Evolutionary conservation across 1,140 invertebrate species (phyloP), one percentile per base, ranked within the genome.

Genomic region (Thalassaphorura encarpata): DNA sequence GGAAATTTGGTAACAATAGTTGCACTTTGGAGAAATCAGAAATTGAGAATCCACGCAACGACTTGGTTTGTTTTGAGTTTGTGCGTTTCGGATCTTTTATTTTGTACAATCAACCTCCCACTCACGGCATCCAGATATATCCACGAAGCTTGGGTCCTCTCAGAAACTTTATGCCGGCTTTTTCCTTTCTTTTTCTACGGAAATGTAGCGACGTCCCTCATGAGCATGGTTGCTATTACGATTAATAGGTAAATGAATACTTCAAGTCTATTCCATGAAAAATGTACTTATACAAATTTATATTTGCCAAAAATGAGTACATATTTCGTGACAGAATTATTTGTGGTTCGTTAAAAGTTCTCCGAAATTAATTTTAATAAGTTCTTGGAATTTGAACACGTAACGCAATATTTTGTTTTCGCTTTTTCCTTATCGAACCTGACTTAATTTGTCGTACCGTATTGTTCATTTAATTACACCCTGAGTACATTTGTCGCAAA

Each of bases 181-280:
- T 92, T 91, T 71, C 87, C 88, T 0, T 82, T 91, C 58, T 82
- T 91, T 63, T 89, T 90, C 71, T 91, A 91, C 69, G 87, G 86
- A 51, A 91, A 91, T 68, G 86, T 91, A 15, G 87, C 85, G 1
- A 83, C 87, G 15, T 90, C 86, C 0, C 72, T 92, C 24, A 76
- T 91, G 41, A 89, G 85, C 66, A 91, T 92, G 83, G 87, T 89
- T 28, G 85, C 84, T 55, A 91, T 92, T 62, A 89, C 89, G 18
- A 75, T 91, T 47, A 91, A 91, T 72, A 82, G 88, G 85, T 90
- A 72, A 69, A 69, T 53, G n/a, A 51, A n/a, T 16, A 46, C 23
- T n/a, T 33, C 2, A 21, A 19, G 27, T 27, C 27, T 16, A 43
- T 41, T 23, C 42, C 36, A 19, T n/a, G 13, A 19, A 51, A 40